phyloP scores from a whole-genome alignment of 2,888 invertebrate genomes.

The Erpobdella octoculata region DNA sequence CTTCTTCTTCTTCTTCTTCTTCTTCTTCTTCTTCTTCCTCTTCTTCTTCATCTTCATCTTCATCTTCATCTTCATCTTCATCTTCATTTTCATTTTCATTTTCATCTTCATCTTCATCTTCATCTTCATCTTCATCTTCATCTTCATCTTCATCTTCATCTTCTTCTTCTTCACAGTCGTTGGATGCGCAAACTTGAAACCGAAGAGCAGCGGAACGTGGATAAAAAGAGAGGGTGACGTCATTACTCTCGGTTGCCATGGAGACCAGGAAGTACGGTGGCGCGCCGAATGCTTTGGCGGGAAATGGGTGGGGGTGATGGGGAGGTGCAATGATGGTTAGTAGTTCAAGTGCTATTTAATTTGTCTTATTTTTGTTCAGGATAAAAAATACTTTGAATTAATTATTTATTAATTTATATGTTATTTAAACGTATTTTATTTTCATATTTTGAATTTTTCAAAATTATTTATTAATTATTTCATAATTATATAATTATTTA shows the following conservation, averaged over 20 bases:
- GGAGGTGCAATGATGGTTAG: slow-evolving; percentile 10
- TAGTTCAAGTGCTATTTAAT: too few species aligned
- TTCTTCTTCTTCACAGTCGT: too few species aligned
- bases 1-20: background rate
- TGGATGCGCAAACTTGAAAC: background rate
- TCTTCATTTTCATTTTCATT: too few species aligned
- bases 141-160: background rate
- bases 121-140: background rate
- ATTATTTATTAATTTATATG: too few species aligned
- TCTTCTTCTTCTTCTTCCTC: background rate
- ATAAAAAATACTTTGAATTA: too few species aligned
- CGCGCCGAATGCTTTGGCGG: background rate
- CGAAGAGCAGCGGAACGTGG: background rate
- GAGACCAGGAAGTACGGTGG: slow-evolving; percentile 7
- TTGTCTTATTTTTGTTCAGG: too few species aligned
- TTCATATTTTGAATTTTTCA: too few species aligned
- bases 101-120: background rate
- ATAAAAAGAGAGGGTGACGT: background rate
- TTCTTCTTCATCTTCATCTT: background rate
- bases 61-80: background rate
- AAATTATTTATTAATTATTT: too few species aligned
- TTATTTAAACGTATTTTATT: too few species aligned
- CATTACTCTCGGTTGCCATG: slow-evolving; percentile 15
- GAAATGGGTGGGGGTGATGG: slow-evolving; percentile 2
- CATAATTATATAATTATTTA: too few species aligned